phyloP scores from a whole-genome alignment of 2,113 vertebrate genomes.

The Sisor rabdophorus region DNA sequence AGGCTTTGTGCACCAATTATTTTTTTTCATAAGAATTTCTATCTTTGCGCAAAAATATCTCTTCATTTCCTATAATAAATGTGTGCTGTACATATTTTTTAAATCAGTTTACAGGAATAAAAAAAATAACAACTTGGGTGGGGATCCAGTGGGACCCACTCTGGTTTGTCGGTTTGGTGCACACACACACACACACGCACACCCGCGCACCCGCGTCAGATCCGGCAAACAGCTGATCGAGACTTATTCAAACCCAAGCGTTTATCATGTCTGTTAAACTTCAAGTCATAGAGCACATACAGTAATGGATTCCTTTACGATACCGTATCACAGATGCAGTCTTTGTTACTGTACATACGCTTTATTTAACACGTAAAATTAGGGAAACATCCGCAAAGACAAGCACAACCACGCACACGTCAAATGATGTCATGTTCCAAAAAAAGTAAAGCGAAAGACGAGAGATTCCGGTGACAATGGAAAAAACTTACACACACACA shows the following conservation, averaged over 20 bases:
- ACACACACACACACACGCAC: not conserved
- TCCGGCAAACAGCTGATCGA: slow-evolving; percentile 19
- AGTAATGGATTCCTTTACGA: not conserved
- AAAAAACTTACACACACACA: slow-evolving; percentile 53
- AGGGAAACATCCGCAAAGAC: slow-evolving; percentile 29
- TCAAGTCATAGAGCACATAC: not conserved
- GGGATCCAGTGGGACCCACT: slow-evolving; percentile 9
- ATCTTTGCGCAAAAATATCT: slow-evolving; percentile 15
- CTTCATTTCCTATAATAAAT: slow-evolving; percentile 45
- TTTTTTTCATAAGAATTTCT: not conserved
- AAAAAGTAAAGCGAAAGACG: slow-evolving; percentile 64
- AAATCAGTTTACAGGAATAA: not conserved
- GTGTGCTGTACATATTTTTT: slow-evolving; percentile 24
- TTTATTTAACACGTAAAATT: not conserved
- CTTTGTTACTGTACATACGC: not conserved
- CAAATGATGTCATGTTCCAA: slow-evolving; percentile 71
- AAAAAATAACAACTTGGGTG: not conserved
- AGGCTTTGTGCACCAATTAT: not conserved
- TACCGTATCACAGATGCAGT: not conserved
- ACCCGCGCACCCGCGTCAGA: not conserved
- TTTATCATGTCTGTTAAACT: not conserved
- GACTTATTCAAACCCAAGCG: not conserved
- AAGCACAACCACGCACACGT: slow-evolving; percentile 51
- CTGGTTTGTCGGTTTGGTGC: not conserved
- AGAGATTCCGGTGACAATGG: slow-evolving; percentile 52